phyloP scores from a whole-genome alignment of 2,888 invertebrate genomes.

The Ypsolopha scabrella region DNA sequence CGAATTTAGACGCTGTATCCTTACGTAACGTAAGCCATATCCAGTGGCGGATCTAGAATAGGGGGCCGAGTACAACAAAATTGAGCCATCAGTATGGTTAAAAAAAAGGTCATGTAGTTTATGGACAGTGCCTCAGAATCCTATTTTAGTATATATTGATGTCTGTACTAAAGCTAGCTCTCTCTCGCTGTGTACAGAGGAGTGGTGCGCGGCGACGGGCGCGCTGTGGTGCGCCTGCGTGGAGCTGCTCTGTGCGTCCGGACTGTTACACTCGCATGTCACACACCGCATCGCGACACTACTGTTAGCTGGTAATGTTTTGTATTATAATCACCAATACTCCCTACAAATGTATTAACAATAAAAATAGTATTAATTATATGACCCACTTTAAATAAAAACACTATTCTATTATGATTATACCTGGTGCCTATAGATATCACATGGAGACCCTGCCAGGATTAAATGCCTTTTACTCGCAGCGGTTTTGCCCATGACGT shows the following conservation, averaged over 20 bases:
- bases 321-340: too few species aligned
- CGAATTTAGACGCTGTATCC: too few species aligned
- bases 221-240: slow-evolving; percentile 22
- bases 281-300: slow-evolving; percentile 33
- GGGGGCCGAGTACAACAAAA: too few species aligned
- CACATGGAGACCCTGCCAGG: background rate
- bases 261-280: slow-evolving; percentile 28
- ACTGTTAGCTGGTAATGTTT: slow-evolving; percentile 31
- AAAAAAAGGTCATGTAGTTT: too few species aligned
- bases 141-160: too few species aligned
- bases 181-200: slow-evolving; percentile 30
- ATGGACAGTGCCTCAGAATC: too few species aligned
- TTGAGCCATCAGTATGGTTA: too few species aligned
- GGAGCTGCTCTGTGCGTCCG: slow-evolving; percentile 20
- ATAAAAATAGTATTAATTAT: background rate
- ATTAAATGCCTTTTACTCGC: background rate
- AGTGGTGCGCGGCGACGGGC: slow-evolving; percentile 30
- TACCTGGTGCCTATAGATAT: background rate
- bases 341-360: background rate
- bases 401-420: background rate
- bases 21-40: too few species aligned
- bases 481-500: background rate
- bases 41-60: too few species aligned
- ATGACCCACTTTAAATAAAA: background rate
- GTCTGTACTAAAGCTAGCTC: background rate